Evolutionary conservation across 2,888 invertebrate genomes (phyloP), one percentile per base, ranked within the genome.

Genomic region (Acrobasis suavella): DNA sequence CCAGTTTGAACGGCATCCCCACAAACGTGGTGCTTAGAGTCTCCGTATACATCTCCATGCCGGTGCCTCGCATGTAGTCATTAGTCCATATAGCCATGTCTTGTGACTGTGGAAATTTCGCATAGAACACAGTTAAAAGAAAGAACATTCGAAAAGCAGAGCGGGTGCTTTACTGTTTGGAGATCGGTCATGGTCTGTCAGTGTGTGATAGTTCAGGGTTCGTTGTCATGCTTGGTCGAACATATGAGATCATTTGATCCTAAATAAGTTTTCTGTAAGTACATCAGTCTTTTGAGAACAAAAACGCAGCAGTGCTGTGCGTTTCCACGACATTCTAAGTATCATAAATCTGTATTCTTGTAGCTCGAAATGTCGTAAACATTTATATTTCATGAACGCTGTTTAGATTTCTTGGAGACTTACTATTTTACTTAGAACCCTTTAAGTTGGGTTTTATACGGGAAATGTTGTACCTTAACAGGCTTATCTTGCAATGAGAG

Each of bases 11-110:
- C 85, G 97, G 97, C 96, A 99, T 97, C 93, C 98, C 98, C 93
- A 98, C 97, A 95, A 99, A 99, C 80, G 98, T 97, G 77, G 97
- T 96, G 93, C 99, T 99, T 93, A 99, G 95, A 83, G 97, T 98
- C 94, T 99, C 98, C 85, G 99, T 99, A 95, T 99, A 99, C 98
- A 99, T 98, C 96, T 99, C 99, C 98, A 99, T 99, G 85, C 99
- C 99, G 81, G 99, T 99, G 89, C 99, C 99, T 86, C 98, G 96
- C 91, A 99, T 96, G 95, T 99, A 99, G 95, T 99, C 98, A 95
- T 99, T 98, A 95, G 98, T 98, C 99, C 99, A 99, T 92, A 97
- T 96, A 93, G 98, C 97, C 95, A 97, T 97, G 93, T 97, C 97
- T 94, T 97, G 96, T 91, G 97, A 97, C 98, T 98, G 95, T 92